Evolutionary conservation across 2,797 vertebrate genomes (phyloP).

Genomic region (Syndactyla subalaris): DNA sequence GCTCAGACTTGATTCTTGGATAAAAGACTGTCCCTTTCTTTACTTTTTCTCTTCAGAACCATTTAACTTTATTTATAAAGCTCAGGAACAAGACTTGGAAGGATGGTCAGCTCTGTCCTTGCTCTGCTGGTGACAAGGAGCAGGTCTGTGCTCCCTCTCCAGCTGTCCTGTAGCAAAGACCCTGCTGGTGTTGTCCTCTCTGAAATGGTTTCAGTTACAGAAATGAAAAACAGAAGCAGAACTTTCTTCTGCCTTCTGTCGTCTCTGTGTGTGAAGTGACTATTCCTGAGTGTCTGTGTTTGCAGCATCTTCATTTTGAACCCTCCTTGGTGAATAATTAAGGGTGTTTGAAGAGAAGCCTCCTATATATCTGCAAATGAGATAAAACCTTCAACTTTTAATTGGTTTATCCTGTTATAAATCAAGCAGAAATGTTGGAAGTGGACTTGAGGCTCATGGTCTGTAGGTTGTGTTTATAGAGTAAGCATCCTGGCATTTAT

Average conservation of each 20-base stretch:
- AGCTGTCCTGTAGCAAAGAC: not conserved
- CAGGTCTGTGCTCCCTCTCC: not conserved
- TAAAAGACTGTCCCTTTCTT: not conserved
- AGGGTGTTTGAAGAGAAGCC: not conserved
- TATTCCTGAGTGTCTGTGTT: not conserved
- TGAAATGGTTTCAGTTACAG: not conserved
- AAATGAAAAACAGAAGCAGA: not conserved
- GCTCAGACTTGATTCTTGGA: not conserved
- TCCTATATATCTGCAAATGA: not conserved
- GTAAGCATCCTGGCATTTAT: slow-evolving; percentile 12
- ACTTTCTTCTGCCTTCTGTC: not conserved
- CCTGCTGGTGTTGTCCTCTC: not conserved
- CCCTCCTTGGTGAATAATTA: not conserved
- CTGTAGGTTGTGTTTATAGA: not conserved
- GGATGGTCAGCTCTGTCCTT: not conserved
- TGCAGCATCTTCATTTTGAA: not conserved
- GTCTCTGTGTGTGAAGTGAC: not conserved
- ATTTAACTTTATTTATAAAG: not conserved
- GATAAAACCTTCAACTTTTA: not conserved
- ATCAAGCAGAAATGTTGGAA: not conserved
- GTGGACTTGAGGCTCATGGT: not conserved
- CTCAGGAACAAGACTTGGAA: not conserved
- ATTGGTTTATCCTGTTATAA: not conserved
- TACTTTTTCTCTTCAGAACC: not conserved
- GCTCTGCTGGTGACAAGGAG: not conserved